These are phyloP conservation scores for Tachycineta bicolor DNA, from an alignment of 2,113 vertebrate genomes.

Conservation along the genomic window DNA sequence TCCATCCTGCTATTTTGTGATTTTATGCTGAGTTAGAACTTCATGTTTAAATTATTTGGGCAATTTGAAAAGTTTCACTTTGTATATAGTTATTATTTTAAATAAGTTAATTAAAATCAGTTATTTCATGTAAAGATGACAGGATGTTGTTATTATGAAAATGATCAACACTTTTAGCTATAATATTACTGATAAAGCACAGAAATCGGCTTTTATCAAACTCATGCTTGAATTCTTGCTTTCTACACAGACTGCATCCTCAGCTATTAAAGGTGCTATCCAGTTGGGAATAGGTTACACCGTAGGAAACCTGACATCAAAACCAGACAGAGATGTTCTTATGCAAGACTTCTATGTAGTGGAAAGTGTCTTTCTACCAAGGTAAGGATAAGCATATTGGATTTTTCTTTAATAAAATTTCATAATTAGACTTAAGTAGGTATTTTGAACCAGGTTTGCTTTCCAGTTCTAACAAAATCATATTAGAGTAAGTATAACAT, in stretches of 20 bases:
- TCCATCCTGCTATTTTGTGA: background rate
- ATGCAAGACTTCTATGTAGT: conserved; percentile 99
- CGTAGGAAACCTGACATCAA: conserved; percentile 94
- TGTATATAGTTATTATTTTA: background rate
- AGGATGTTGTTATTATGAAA: background rate
- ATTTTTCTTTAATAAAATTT: background rate
- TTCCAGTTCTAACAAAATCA: background rate
- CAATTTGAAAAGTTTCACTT: background rate
- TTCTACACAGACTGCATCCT: conserved; percentile 85
- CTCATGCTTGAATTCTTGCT: conserved; percentile 46
- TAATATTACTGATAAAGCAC: background rate
- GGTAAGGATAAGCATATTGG: conserved; percentile 73
- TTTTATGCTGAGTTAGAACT: background rate
- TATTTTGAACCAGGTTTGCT: background rate
- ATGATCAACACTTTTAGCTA: background rate
- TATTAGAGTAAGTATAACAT: background rate
- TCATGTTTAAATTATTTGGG: background rate
- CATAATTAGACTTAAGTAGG: background rate
- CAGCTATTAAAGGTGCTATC: conserved; percentile 92
- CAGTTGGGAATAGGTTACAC: conserved; percentile 95
- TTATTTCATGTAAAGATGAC: background rate
- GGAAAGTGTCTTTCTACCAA: conserved; percentile 94
- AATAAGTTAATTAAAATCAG: background rate
- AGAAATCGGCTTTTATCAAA: background rate
- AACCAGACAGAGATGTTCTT: conserved; percentile 94